These are phyloP conservation scores for Salmo trutta DNA, from an alignment of 2,797 vertebrate genomes.

Conservation along the genomic window DNA sequence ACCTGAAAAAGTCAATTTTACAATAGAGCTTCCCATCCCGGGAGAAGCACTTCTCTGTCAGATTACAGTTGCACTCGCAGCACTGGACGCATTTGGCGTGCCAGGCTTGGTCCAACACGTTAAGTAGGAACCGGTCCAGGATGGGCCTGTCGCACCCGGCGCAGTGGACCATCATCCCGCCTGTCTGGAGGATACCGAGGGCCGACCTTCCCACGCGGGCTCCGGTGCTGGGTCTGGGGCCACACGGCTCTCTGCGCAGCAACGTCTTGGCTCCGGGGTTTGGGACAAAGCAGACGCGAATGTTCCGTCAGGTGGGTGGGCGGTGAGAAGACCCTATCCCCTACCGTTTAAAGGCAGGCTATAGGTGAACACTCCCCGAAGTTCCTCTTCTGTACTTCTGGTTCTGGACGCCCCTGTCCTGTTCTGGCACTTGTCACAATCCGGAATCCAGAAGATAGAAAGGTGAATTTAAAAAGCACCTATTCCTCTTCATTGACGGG, in stretches of 20 bases:
- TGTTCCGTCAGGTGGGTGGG: slow-evolving; percentile 52
- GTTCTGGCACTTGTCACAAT: slow-evolving; percentile 58
- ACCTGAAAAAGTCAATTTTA: slow-evolving; percentile 99
- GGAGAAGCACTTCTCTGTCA: slow-evolving; percentile 97
- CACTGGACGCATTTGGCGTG: slow-evolving; percentile 97
- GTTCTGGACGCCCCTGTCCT: slow-evolving; percentile 35
- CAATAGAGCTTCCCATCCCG: slow-evolving; percentile 97
- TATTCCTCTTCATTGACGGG: slow-evolving; percentile 25
- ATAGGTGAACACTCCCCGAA: slow-evolving; percentile 32
- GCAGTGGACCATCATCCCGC: slow-evolving; percentile 92
- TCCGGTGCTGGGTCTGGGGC: slow-evolving; percentile 74
- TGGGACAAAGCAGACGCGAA: slow-evolving; percentile 38
- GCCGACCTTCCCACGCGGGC: slow-evolving; percentile 73
- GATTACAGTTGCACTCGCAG: slow-evolving; percentile 95
- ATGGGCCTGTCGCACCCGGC: slow-evolving; percentile 98
- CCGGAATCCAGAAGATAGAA: slow-evolving; percentile 58
- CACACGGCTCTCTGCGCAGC: slow-evolving; percentile 72
- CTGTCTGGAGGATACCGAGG: slow-evolving; percentile 71
- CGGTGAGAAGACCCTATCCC: slow-evolving; percentile 21
- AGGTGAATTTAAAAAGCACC: slow-evolving; percentile 44
- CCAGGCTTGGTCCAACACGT: slow-evolving; percentile 97
- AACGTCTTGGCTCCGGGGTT: slow-evolving; percentile 74
- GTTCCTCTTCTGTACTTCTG: slow-evolving; percentile 40
- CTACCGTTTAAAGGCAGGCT: slow-evolving; percentile 15
- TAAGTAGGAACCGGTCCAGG: slow-evolving; percentile 95